Evolutionary conservation across 2,888 invertebrate species (phyloP).

Genomic region (Acronicta leporina): DNA sequence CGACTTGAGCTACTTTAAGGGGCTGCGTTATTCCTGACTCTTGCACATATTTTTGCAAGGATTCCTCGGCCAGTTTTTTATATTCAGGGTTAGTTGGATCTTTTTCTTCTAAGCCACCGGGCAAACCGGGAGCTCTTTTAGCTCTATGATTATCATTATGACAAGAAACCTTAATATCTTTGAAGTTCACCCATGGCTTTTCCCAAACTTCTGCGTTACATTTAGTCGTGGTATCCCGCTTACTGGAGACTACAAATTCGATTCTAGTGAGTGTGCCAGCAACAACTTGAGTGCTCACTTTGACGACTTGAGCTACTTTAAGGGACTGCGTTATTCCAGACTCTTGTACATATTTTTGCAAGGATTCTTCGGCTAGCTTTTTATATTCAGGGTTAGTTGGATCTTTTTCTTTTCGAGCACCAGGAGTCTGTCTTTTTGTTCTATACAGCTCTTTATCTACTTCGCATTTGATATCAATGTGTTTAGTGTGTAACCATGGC

Average conservation of each 20-base stretch:
- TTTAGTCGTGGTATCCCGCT: background rate
- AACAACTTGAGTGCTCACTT: slow-evolving; percentile 59
- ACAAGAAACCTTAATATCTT: slow-evolving; percentile 54
- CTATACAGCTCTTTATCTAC: slow-evolving; percentile 34
- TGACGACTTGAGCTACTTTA: slow-evolving; percentile 37
- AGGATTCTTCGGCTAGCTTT: slow-evolving; percentile 42
- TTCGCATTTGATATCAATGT: slow-evolving; percentile 54
- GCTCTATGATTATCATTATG: slow-evolving; percentile 22
- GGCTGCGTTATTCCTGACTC: slow-evolving; percentile 17
- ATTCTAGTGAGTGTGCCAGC: slow-evolving; percentile 53
- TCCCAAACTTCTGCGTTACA: slow-evolving; percentile 55
- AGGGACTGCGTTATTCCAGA: slow-evolving; percentile 26
- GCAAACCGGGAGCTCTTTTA: slow-evolving; percentile 46
- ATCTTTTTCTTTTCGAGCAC: slow-evolving; percentile 23
- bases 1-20: slow-evolving; percentile 32
- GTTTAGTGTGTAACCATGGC: slow-evolving; percentile 49
- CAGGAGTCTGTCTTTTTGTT: slow-evolving; percentile 29
- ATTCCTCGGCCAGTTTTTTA: slow-evolving; percentile 52
- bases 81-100: slow-evolving; percentile 52
- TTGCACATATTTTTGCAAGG: slow-evolving; percentile 51
- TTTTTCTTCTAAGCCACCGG: slow-evolving; percentile 49
- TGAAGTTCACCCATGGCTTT: slow-evolving; percentile 43
- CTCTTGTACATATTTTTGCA: slow-evolving; percentile 12
- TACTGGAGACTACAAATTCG: slow-evolving; percentile 38
- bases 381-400: slow-evolving; percentile 52